phyloP scores from a whole-genome alignment of 2,113 vertebrate genomes.

The Takifugu bimaculatus region DNA sequence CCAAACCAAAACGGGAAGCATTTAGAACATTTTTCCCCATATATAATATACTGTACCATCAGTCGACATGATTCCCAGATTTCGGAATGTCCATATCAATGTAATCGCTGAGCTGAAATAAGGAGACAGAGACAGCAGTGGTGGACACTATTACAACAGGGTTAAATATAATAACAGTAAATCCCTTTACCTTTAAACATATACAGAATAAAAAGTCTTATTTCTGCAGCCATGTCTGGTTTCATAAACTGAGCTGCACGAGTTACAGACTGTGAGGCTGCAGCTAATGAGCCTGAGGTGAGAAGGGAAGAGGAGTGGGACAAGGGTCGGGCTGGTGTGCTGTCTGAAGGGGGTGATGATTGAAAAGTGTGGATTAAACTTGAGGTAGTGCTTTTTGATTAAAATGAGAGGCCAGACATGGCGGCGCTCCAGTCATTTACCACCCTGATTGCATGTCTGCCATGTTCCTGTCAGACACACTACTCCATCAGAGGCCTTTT shows the following conservation, averaged over 20 bases:
- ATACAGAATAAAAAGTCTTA: too few relatives aligned
- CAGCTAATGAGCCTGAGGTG: constrained; percentile 65
- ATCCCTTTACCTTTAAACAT: too few relatives aligned
- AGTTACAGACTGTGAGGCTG: background rate
- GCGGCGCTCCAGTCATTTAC: constrained; percentile 52
- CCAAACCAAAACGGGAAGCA: too few relatives aligned
- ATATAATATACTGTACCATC: too few relatives aligned
- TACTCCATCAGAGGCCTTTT: constrained; percentile 57
- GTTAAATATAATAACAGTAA: too few relatives aligned
- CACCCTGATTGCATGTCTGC: constrained; percentile 62
- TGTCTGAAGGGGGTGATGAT: constrained; percentile 46
- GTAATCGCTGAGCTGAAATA: too few relatives aligned
- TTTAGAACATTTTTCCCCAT: too few relatives aligned
- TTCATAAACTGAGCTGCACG: constrained; percentile 36
- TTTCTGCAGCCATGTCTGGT: too few relatives aligned
- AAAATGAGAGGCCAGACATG: constrained; percentile 58
- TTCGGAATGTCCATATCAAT: too few relatives aligned
- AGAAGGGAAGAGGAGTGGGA: constrained; percentile 62
- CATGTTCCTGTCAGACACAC: constrained; percentile 53
- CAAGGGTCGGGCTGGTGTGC: constrained; percentile 30
- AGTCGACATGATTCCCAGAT: too few relatives aligned
- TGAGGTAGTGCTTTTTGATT: constrained; percentile 59
- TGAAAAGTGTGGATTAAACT: constrained; percentile 51
- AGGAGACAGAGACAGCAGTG: too few relatives aligned
- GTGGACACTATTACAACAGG: too few relatives aligned